Conservation (phyloP, 2,888 invertebrate species). For the Diarsia mendica region DNA sequence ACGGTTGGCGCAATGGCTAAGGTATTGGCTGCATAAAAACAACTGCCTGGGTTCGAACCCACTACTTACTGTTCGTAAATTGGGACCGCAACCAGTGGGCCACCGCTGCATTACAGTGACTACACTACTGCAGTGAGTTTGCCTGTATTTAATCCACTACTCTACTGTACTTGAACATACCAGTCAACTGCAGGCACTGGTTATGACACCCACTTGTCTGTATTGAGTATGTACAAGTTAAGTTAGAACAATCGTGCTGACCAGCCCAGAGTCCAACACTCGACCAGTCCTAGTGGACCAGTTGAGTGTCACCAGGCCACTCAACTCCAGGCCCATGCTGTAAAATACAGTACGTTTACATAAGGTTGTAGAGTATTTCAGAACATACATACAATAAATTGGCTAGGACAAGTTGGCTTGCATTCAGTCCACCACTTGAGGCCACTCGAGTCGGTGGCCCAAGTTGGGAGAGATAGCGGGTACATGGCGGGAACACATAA, state of each 20-base stretch:
- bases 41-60: too few relatives aligned
- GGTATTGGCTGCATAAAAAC: too few relatives aligned
- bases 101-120: too few relatives aligned
- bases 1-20: too few relatives aligned
- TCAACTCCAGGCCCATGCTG: conserved; percentile 5
- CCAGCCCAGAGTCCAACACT: conserved; percentile 13
- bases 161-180: conserved; percentile 26
- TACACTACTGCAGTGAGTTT: too few relatives aligned
- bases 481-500: conserved; percentile 29
- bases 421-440: conserved; percentile 50
- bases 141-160: conserved; percentile 15
- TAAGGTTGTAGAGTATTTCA: conserved; percentile 10
- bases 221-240: neutral
- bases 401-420: conserved; percentile 53
- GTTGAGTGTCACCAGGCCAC: conserved; percentile 21
- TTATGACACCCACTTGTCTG: neutral
- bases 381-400: conserved; percentile 31
- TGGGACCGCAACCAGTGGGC: too few relatives aligned
- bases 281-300: conserved; percentile 7
- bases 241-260: neutral
- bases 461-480: conserved; percentile 30
- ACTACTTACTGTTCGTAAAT: too few relatives aligned
- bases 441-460: conserved; percentile 44
- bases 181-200: conserved; percentile 14
- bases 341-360: conserved; percentile 20